A percentile compares a stretch with the other conserved stretches of the same genome.
Evolutionary conservation across 2,113 vertebrate species (phyloP).

Genomic region (Copsychus sechellarum): DNA sequence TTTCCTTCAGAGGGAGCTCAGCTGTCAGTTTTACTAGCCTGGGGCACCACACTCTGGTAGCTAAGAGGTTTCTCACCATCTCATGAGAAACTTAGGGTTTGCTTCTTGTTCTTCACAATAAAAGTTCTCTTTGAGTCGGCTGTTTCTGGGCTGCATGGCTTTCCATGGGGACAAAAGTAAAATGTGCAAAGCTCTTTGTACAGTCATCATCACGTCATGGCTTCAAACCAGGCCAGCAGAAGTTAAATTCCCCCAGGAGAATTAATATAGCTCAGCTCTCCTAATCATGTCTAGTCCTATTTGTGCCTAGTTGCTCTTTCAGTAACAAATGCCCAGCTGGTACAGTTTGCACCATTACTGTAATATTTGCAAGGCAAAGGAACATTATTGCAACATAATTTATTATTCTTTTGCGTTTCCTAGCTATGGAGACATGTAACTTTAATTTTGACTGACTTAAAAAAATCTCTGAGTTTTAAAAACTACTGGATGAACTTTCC

Average conservation of each 20-base stretch:
- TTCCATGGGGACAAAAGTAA: neutral
- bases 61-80: neutral
- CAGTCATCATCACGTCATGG: neutral
- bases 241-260: neutral
- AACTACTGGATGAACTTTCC: neutral
- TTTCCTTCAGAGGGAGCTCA: neutral
- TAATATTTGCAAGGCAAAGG: neutral
- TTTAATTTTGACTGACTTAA: neutral
- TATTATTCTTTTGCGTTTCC: neutral
- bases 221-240: neutral
- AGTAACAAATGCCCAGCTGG: neutral
- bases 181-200: neutral
- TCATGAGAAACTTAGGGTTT: neutral
- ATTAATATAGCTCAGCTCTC: neutral
- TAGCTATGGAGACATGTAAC: neutral
- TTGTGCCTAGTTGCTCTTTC: neutral
- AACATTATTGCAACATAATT: neutral
- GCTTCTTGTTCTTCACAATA: neutral
- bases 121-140: neutral
- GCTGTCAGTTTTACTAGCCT: neutral
- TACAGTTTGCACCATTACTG: neutral
- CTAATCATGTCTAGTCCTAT: neutral
- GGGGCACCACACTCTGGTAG: neutral
- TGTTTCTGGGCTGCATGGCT: neutral
- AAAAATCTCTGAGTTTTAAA: neutral